A percentile compares a stretch with the other conserved stretches of the same genome.
Evolutionary conservation across 1,140 invertebrate genomes (phyloP).

Genomic region (Monochamus saltuarius): DNA sequence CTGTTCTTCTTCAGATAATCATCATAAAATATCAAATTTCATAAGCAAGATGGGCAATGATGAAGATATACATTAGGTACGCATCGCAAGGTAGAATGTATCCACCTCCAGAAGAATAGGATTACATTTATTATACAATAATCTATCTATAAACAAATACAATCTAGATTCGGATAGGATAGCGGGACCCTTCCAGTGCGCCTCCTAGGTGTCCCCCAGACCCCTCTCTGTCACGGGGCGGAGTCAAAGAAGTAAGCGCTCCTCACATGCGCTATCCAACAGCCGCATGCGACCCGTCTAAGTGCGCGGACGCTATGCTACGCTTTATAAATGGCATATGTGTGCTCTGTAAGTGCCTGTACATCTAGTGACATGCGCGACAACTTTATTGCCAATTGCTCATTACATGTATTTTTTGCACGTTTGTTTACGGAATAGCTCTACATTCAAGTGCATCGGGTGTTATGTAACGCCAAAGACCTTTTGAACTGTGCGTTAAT

Average conservation of each 20-base stretch:
- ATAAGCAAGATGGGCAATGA: too few relatives aligned
- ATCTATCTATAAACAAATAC: conserved; percentile 30
- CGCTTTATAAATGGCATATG: conserved; percentile 5
- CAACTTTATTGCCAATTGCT: conserved; percentile 22
- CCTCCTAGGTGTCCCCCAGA: conserved; percentile 28
- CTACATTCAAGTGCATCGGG: conserved; percentile 19
- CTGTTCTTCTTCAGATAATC: too few relatives aligned
- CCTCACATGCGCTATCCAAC: conserved; percentile 37
- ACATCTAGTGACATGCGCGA: conserved; percentile 33
- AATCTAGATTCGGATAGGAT: conserved; percentile 39
- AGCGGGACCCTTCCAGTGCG: conserved; percentile 29
- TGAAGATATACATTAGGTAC: too few relatives aligned
- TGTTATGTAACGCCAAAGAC: conserved; percentile 14
- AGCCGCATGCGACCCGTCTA: conserved; percentile 35
- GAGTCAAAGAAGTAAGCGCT: conserved; percentile 21
- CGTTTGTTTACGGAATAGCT: conserved; percentile 28
- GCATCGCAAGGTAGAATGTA: too few relatives aligned
- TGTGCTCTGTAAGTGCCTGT: conserved; percentile 16
- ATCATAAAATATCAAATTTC: too few relatives aligned
- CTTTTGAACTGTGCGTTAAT: conserved; percentile 4
- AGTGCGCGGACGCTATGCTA: conserved; percentile 36
- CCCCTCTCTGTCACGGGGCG: conserved; percentile 25
- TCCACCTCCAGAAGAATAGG: too few relatives aligned
- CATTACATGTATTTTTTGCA: conserved; percentile 22
- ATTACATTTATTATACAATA: neutral